A percentile compares a stretch with the other conserved stretches of the same genome.
phyloP scores from a whole-genome alignment of 2,888 invertebrate species.

The Microctonus brassicae region DNA sequence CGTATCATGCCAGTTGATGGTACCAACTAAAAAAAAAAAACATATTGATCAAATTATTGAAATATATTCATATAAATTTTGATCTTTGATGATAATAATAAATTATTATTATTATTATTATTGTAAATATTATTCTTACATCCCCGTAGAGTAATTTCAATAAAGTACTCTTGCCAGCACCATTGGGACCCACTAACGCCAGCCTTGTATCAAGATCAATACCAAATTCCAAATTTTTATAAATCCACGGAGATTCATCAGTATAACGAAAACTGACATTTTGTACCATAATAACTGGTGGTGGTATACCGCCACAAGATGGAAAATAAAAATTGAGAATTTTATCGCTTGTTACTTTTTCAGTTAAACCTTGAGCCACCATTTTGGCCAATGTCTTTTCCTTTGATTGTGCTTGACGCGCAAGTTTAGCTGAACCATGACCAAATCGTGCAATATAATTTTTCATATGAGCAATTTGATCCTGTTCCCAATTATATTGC shows the following conservation, averaged over 20 bases:
- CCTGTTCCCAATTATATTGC: conserved; percentile 99
- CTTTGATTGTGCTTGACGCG: conserved; percentile 98
- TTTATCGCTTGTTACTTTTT: conserved; percentile 93
- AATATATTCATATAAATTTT: background rate
- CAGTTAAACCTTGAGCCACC: conserved; percentile 98
- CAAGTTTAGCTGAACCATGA: conserved; percentile 98
- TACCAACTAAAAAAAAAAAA: conserved; percentile 81
- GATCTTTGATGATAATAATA: background rate
- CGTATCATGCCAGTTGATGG: conserved; percentile 97
- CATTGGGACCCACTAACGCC: conserved; percentile 97
- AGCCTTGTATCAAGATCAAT: conserved; percentile 96
- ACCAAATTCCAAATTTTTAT: conserved; percentile 98
- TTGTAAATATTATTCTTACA: conserved; percentile 72
- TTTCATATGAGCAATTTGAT: conserved; percentile 99
- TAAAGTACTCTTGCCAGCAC: conserved; percentile 98
- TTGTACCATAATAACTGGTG: conserved; percentile 98
- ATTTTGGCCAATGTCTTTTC: conserved; percentile 99
- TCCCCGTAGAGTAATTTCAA: conserved; percentile 96
- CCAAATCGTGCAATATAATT: conserved; percentile 99
- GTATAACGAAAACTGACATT: conserved; percentile 96
- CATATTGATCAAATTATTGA: too few species aligned
- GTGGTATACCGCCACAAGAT: conserved; percentile 94
- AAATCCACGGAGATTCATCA: conserved; percentile 90
- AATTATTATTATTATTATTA: background rate
- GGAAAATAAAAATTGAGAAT: conserved; percentile 94